phyloP scores from a whole-genome alignment of 2,888 invertebrate species.

The Drosophila anceps region DNA sequence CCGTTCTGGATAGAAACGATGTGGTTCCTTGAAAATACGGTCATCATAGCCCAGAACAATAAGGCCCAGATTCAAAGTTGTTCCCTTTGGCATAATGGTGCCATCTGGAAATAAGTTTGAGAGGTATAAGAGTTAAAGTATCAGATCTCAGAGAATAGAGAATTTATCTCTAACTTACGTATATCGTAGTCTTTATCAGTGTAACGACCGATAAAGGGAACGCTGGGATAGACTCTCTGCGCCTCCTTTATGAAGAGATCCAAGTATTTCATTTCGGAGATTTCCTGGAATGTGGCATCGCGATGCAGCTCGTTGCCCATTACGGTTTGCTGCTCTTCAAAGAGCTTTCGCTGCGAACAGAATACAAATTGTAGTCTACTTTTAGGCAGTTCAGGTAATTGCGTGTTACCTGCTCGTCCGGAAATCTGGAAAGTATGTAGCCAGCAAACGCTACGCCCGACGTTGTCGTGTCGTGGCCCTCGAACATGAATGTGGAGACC shows the following conservation, averaged over 20 bases:
- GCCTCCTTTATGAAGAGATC: conserved; percentile 83
- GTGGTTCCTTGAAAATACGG: conserved; percentile 79
- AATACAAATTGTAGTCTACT: conserved; percentile 39
- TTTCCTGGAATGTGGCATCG: conserved; percentile 78
- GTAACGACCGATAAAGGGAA: conserved; percentile 78
- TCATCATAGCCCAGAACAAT: conserved; percentile 81
- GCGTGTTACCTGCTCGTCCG: conserved; percentile 86
- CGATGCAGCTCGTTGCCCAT: conserved; percentile 82
- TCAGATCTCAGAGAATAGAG: too few species aligned
- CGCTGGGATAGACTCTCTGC: conserved; percentile 82
- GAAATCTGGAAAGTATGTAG: conserved; percentile 86
- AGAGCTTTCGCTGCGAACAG: conserved; percentile 84
- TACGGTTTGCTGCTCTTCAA: conserved; percentile 86
- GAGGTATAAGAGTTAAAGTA: too few species aligned
- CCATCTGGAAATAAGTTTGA: too few species aligned
- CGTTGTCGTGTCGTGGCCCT: conserved; percentile 88
- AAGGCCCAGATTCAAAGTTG: conserved; percentile 70
- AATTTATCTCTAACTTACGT: conserved; percentile 68
- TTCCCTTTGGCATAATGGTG: conserved; percentile 72
- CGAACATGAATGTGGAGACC: conserved; percentile 84
- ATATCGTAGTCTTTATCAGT: conserved; percentile 76
- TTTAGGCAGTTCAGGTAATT: conserved; percentile 2
- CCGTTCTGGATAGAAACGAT: conserved; percentile 86
- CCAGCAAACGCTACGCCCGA: conserved; percentile 87
- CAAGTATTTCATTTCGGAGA: conserved; percentile 83